These are phyloP conservation scores for Ruditapes philippinarum DNA, from an alignment of 1,140 invertebrate species.

Conservation along the genomic window DNA sequence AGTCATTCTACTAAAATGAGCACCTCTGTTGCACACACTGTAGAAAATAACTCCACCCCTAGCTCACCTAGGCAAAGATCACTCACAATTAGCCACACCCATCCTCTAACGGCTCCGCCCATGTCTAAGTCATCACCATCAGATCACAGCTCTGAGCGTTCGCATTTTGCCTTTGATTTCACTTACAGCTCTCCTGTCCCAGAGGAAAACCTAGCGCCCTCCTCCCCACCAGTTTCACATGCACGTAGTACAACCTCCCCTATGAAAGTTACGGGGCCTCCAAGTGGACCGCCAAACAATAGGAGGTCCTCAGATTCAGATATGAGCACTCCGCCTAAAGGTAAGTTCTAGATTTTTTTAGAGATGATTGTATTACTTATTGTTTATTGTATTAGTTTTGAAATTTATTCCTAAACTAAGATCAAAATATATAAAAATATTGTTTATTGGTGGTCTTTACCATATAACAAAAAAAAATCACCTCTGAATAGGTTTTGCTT, in stretches of 20 bases:
- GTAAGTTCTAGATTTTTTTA: slow-evolving; percentile 89
- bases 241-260: slow-evolving; percentile 68
- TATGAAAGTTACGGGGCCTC: slow-evolving; percentile 63
- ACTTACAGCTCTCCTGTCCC: slow-evolving; percentile 80
- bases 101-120: slow-evolving; percentile 67
- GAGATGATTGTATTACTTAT: too few species aligned
- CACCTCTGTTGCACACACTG: background rate
- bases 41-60: slow-evolving; percentile 30
- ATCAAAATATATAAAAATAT: background rate
- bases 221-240: slow-evolving; percentile 67
- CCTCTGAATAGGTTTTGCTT: too few species aligned
- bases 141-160: slow-evolving; percentile 84
- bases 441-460: background rate
- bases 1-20: background rate
- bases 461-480: too few species aligned
- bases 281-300: slow-evolving; percentile 30
- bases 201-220: slow-evolving; percentile 73
- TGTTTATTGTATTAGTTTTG: background rate
- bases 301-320: slow-evolving; percentile 97
- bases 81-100: slow-evolving; percentile 30
- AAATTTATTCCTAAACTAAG: background rate
- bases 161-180: slow-evolving; percentile 87
- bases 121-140: slow-evolving; percentile 25
- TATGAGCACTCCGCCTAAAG: slow-evolving; percentile 96
- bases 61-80: background rate